Evolutionary conservation across 1,140 invertebrate species (phyloP).

Genomic region (Pogonognathellus flavescens): DNA sequence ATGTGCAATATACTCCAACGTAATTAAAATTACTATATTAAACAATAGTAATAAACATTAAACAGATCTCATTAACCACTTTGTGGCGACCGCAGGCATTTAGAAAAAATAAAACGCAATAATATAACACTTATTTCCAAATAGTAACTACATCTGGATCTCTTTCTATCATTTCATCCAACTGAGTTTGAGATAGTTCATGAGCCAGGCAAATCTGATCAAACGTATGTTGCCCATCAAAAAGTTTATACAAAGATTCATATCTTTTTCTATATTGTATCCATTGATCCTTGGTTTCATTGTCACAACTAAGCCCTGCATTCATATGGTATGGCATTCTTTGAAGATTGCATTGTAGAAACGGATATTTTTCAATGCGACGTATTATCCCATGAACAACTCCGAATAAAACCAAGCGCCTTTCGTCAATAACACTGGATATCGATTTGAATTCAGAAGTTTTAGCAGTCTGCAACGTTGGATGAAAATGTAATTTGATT

Average conservation of each 20-base stretch:
- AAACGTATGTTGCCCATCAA: constrained; percentile 83
- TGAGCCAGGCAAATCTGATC: constrained; percentile 92
- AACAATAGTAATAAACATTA: too few species aligned
- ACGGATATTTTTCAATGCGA: constrained; percentile 80
- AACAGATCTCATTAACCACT: too few species aligned
- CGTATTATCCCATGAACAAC: constrained; percentile 87
- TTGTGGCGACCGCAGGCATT: too few species aligned
- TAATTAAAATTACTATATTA: too few species aligned
- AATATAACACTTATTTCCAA: constrained; percentile 77
- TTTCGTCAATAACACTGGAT: constrained; percentile 77
- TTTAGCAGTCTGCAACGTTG: neutral
- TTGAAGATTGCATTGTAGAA: constrained; percentile 51
- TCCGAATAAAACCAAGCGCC: constrained; percentile 92
- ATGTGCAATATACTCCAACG: too few species aligned
- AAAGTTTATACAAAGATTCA: constrained; percentile 75
- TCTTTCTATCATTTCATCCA: constrained; percentile 88
- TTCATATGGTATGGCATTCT: constrained; percentile 54
- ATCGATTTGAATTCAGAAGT: constrained; percentile 58
- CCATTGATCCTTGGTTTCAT: constrained; percentile 67
- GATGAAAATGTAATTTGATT: constrained; percentile 55
- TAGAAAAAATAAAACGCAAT: too few species aligned
- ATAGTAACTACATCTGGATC: constrained; percentile 87
- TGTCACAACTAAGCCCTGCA: constrained; percentile 74
- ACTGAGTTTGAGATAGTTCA: constrained; percentile 82
- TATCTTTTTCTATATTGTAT: constrained; percentile 69